Percentiles rank a stretch among this genome's conserved stretches.
phyloP scores from a whole-genome alignment of 2,797 vertebrate genomes.

The Tolypeutes matacus region DNA sequence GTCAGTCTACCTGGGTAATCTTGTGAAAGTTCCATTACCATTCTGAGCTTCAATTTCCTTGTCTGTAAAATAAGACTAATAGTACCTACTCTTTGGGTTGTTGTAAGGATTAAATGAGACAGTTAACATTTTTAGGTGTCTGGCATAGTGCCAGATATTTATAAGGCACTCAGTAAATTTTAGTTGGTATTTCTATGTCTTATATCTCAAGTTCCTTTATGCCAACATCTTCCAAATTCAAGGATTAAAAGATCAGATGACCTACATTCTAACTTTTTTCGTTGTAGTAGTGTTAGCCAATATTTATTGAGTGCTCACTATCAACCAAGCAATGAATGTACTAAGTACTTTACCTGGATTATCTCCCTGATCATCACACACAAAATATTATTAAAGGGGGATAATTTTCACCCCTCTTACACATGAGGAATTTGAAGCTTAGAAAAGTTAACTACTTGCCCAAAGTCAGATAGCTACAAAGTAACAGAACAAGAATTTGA shows the following conservation, averaged over 20 bases:
- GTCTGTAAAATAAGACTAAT: background rate
- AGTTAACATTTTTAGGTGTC: background rate
- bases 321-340: background rate
- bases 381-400: background rate
- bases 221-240: background rate
- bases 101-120: background rate
- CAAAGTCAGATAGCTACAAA: conserved; percentile 1
- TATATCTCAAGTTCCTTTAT: background rate
- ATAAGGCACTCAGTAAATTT: background rate
- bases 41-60: background rate
- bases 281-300: background rate
- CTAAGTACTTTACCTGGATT: background rate
- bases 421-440: background rate
- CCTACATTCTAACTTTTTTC: background rate
- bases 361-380: background rate
- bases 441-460: background rate
- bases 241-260: background rate
- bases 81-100: background rate
- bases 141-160: background rate
- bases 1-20: background rate
- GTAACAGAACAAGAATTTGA: conserved; percentile 5
- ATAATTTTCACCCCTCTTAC: background rate
- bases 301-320: background rate
- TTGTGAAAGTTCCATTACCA: background rate
- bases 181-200: background rate